Evolutionary conservation across 2,888 invertebrate genomes (phyloP), one percentile per base, ranked within the genome.

Genomic region (Lithophane leautieri): DNA sequence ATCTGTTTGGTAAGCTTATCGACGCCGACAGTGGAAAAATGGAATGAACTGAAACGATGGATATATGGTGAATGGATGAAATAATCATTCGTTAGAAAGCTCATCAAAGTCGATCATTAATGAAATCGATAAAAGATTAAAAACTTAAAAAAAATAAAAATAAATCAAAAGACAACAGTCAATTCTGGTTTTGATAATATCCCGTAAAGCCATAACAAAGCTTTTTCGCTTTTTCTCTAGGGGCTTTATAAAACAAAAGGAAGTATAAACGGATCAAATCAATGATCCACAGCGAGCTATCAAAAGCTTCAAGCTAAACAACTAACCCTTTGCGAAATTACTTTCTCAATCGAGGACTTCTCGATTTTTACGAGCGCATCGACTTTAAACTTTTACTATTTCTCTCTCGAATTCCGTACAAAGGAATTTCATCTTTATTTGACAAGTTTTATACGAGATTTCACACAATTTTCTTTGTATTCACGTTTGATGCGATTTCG

Each of bases 361-460:
- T 76, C 78, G 79, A 83, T 78, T 81, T 85, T 88, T 81, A 88
- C 78, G 82, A 79, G 79, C 75, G 50, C 78, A 74, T 75, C 81
- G 84, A 77, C 84, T 88, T 88, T 81, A 87, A 86, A 82, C 73
- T 84, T 87, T 86, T 80, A 78, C 79, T 80, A 87, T 84, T 74
- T 62, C 75, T 69, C 67, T 62, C 47, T 70, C 42, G 14, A 40
- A 52, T 25, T 71, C 67, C 16, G 42, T 22, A 66, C 78, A 78
- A 85, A 78, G 81, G 71, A 83, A 73, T 81, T 76, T 78, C 61
- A 72, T 78, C 73, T 83, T 72, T 83, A 78, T 76, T 54, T 65
- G 34, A 28, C 22, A 67, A 75, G 72, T 71, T 79, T 67, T 25
- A 62, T 54, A 44, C 4, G 70, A 74, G 63, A 60, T 80, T 80